phyloP scores from a whole-genome alignment of 2,888 invertebrate species.

The Noctua fimbriata region DNA sequence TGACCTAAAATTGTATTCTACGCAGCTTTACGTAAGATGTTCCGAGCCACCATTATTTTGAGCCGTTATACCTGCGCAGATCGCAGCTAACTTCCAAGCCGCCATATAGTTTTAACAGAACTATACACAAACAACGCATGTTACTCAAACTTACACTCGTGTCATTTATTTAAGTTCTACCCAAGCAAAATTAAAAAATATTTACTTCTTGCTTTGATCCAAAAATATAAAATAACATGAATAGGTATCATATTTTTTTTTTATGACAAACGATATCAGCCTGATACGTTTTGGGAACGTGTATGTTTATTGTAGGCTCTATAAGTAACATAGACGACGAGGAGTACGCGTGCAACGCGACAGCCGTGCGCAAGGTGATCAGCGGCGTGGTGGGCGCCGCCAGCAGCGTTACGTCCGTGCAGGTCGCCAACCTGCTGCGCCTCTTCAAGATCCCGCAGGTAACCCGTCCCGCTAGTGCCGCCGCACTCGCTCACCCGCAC shows the following conservation, averaged over 20 bases:
- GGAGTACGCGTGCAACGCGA: slow-evolving; percentile 95
- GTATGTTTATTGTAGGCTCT: slow-evolving; percentile 91
- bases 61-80: no score
- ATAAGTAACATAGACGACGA: slow-evolving; percentile 98
- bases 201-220: not conserved
- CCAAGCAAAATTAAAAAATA: not conserved
- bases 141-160: not conserved
- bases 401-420: slow-evolving; percentile 98
- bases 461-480: not conserved
- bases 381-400: slow-evolving; percentile 86
- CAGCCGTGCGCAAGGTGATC: slow-evolving; percentile 87
- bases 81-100: no score
- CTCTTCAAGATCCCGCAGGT: slow-evolving; percentile 97
- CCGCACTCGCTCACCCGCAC: not conserved
- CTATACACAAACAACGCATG: not conserved
- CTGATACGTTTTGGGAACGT: not conserved
- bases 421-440: slow-evolving; percentile 96
- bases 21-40: no score
- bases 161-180: not conserved
- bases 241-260: not conserved
- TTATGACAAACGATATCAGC: not conserved
- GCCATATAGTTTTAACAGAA: no score
- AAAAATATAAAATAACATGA: not conserved
- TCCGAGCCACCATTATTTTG: no score
- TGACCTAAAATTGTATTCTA: no score